These are phyloP conservation scores for Mus minutoides DNA, from an alignment of 2,797 vertebrate species.

Conservation along the genomic window DNA sequence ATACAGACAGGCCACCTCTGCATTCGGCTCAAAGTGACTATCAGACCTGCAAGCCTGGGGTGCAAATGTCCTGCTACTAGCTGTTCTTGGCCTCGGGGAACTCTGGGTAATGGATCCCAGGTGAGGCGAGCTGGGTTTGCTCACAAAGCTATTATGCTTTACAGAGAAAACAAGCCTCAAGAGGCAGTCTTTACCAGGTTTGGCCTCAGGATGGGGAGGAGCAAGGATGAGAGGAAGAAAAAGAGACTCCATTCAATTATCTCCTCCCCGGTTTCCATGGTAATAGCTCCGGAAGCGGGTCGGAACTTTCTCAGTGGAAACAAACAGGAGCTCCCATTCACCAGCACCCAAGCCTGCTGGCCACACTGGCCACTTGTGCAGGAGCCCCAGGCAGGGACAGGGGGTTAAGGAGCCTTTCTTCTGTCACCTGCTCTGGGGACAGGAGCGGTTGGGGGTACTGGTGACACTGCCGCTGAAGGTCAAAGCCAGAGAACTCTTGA, in stretches of 20 bases:
- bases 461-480: neutral
- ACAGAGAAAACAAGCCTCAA: conserved; percentile 78
- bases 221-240: conserved; percentile 74
- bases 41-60: neutral
- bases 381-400: neutral
- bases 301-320: conserved; percentile 89
- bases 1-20: neutral
- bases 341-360: conserved; percentile 40
- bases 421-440: conserved; percentile 21
- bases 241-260: conserved; percentile 87
- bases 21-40: conserved; percentile 66
- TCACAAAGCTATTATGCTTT: conserved; percentile 83
- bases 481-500: conserved; percentile 30
- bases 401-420: neutral
- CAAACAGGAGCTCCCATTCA: conserved; percentile 80
- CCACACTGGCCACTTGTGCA: neutral
- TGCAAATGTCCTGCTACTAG: conserved; percentile 75
- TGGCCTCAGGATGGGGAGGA: conserved; percentile 73
- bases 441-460: neutral
- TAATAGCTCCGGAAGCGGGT: conserved; percentile 86
- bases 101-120: conserved; percentile 76
- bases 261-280: conserved; percentile 88
- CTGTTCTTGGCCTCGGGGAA: conserved; percentile 74
- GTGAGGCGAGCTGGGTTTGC: conserved; percentile 75
- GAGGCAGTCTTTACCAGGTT: conserved; percentile 82